Percentiles rank a stretch among this genome's conserved stretches.
phyloP scores from a whole-genome alignment of 2,113 vertebrate genomes.

The Elgaria multicarinata region DNA sequence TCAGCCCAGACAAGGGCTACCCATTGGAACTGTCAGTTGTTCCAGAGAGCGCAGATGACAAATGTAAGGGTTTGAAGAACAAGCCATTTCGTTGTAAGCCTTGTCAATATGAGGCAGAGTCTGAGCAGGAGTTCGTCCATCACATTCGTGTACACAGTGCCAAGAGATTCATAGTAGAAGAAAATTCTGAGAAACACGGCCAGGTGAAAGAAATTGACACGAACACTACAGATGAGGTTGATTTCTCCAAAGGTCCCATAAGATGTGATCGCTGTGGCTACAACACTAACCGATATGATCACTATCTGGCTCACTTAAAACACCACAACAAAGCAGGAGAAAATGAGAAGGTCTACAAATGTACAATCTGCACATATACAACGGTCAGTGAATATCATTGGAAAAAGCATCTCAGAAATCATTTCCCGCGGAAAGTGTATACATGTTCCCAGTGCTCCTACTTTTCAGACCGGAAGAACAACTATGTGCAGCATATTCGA shows the following conservation, averaged over 20 bases:
- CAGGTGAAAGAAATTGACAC: constrained; percentile 77
- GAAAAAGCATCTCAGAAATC: constrained; percentile 98
- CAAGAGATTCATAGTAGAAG: constrained; percentile 92
- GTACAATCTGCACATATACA: constrained; percentile 94
- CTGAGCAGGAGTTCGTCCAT: constrained; percentile 91
- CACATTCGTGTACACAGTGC: constrained; percentile 91
- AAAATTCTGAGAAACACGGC: constrained; percentile 84
- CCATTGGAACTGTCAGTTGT: constrained; percentile 50
- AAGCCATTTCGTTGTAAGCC: constrained; percentile 96
- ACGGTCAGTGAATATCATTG: constrained; percentile 99
- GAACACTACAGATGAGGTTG: constrained; percentile 75
- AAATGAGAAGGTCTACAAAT: constrained; percentile 92
- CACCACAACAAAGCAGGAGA: constrained; percentile 92
- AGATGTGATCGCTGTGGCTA: constrained; percentile 96
- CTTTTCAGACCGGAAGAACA: constrained; percentile 98
- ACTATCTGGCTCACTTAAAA: constrained; percentile 96
- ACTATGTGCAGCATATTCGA: constrained; percentile 97
- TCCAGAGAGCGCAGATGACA: constrained; percentile 72
- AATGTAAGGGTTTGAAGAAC: constrained; percentile 83
- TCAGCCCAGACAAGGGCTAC: constrained; percentile 64
- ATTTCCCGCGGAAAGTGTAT: constrained; percentile 97
- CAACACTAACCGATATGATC: constrained; percentile 97
- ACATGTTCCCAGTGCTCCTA: constrained; percentile 96
- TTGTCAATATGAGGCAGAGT: constrained; percentile 91
- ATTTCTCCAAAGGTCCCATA: constrained; percentile 91